Base-by-base conservation (phyloP, 1,140 invertebrate genomes). In the Euura saliciscinereae region DNA sequence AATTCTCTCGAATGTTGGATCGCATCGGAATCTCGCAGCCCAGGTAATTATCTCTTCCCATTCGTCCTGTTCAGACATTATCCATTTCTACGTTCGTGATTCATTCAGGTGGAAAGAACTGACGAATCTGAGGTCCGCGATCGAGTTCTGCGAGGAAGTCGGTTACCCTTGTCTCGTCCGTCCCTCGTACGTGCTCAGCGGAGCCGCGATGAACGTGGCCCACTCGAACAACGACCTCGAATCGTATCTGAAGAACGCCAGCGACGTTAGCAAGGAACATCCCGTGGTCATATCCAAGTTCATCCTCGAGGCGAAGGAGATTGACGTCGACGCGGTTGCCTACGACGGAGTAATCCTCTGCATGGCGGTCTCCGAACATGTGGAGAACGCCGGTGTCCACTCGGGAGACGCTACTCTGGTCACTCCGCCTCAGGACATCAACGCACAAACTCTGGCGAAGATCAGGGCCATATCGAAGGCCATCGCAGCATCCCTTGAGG, bases 211-310 rank as follows among this genome's bases (percentile, higher is more conserved):
- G 99, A 99, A 99, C 86, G 99, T 99, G 2, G 98, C 97, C 1
- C 93, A 98, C 82, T 96, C 96, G 43, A 92, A 95, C 77, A 90
- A 95, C 82, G 98, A 99, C 82, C 88, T 99, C 46, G 94, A 98
- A 86, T 92, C 92, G 0, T 99, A 98, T 86, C 87, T 99, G 13
- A 94, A 94, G 81, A 94, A 95, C 75, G 98, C 98, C 2, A 95
- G 94, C 78, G 90, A 94, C 76, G 95, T 99, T 2, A 98, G 94
- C 80, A 98, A 98, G 84, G 97, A 99, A 78, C 93, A 99, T 87
- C 98, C 98, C 1, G 98, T 99, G 2, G 98, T 99, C 0, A 99
- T 99, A 65, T 99, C 98, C 0, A 99, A 99, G 86, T 99, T 98
- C 82, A 95, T 99, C 46, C 89, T 95, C 45, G 97, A 99, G 83